Base-by-base conservation (phyloP, 2,888 invertebrate species). In the Sycophila texana region DNA sequence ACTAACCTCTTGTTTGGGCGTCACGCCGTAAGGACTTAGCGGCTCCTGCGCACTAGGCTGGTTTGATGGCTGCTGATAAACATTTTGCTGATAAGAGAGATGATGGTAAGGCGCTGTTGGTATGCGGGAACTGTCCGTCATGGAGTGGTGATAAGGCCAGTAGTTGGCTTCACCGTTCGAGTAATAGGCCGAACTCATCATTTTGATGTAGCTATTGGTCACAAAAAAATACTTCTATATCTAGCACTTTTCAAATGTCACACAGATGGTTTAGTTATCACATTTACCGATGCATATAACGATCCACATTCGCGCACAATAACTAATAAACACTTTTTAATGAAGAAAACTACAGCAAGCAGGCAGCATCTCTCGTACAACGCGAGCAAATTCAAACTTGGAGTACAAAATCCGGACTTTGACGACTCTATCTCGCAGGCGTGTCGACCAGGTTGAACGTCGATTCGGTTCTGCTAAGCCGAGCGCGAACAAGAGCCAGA, bases 161-260 rank as follows among this genome's bases (percentile, higher is more conserved):
- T 86, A 86, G 18, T 83, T 83, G 4, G 75, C 14, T 39, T 86
- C 87, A 75, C 22, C 81, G 47, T 73, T 83, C 4, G 84, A 53
- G 61, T 84, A 87, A 68, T 86, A 86, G 3, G 84, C 81, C 1
- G 86, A 85, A 68, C 86, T 86, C 18, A 86, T 58, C 88, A 88
- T 88, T n/a, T 53, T 84, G 16, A 12, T 5, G 4, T 7, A 39
- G 39, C 0, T 5, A 0, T 39, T 39, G 1, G 4, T 4, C 0
- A 4, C 39, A 39, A 39, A 39, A 39, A 2, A 5, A 39, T 3
- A 39, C 39, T 39, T 7, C 39, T 39, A 4, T 39, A 39, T 39
- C 7, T 0, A 5, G 13, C 60, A 13, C 22, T n/a, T 18, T 57
- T 20, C n/a, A 1, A n/a, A 13, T 12, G 22, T 60, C 2, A 26